Evolutionary conservation across 2,113 vertebrate genomes (phyloP).

Genomic region (Promerops cafer): DNA sequence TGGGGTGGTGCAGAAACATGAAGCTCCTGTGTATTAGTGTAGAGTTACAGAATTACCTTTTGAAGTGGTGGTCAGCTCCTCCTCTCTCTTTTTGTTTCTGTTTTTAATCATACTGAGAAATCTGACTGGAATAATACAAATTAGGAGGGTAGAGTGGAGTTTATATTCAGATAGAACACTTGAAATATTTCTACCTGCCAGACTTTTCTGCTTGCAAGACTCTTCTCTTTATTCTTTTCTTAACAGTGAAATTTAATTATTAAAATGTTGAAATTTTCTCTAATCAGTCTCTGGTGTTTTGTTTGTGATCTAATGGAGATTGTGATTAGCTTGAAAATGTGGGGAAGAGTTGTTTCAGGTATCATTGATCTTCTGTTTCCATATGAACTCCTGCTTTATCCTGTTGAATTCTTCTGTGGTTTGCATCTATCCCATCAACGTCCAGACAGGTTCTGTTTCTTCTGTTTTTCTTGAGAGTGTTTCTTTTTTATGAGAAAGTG

Average conservation of each 20-base stretch:
- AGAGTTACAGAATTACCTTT: neutral
- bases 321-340: neutral
- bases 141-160: neutral
- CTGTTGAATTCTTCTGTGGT: neutral
- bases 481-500: neutral
- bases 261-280: neutral
- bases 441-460: neutral
- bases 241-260: neutral
- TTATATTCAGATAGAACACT: neutral
- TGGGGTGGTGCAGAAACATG: neutral
- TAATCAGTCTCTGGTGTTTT: neutral
- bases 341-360: neutral
- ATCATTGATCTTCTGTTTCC: neutral
- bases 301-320: neutral
- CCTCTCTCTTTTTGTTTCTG: neutral
- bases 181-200: neutral
- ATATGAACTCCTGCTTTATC: neutral
- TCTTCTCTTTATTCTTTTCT: neutral
- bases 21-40: neutral
- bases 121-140: neutral
- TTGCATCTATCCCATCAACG: neutral
- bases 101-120: neutral
- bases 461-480: neutral
- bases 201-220: neutral
- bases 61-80: neutral